Evolutionary conservation across 2,797 vertebrate species (phyloP), one percentile per base, ranked within the genome.

Genomic region (Betta splendens): DNA sequence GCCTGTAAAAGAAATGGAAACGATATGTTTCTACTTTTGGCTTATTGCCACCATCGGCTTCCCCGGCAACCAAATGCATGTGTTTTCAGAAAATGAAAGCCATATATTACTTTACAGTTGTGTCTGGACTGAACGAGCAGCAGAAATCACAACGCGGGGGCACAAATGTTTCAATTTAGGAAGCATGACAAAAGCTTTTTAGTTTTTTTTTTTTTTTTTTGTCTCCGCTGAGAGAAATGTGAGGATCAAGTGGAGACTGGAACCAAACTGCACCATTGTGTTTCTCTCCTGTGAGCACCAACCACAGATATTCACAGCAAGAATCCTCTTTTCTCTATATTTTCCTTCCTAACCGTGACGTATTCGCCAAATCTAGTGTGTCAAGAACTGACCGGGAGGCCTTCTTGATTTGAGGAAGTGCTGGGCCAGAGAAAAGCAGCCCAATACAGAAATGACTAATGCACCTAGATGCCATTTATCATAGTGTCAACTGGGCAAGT

Each of bases 211-310:
- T n/a, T n/a, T n/a, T n/a, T n/a, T n/a, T n/a, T n/a, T n/a, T n/a
- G n/a, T n/a, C n/a, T n/a, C n/a, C n/a, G n/a, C n/a, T n/a, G 60
- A 33, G 46, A 58, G 69, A n/a, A n/a, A n/a, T n/a, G n/a, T n/a
- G n/a, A n/a, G n/a, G n/a, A n/a, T n/a, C n/a, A n/a, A n/a, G n/a
- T n/a, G n/a, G n/a, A 83, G 73, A 79, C 75, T 66, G 49, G 66
- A 54, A 69, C 29, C 40, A 16, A 37, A 46, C 61, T 64, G 54
- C 46, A 31, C 28, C 43, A 48, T 61, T 48, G 69, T 64, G 77
- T 59, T 53, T 51, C 66, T 68, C 43, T 68, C 70, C 43, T 68
- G 53, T 77, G 65, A 69, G 60, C 70, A 44, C 60, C 52, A 69
- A 74, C 74, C 67, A 73, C 57, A 77, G 44, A 49, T 52, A 59